Evolutionary conservation across 2,113 vertebrate genomes (phyloP), one percentile per base, ranked within the genome.

Genomic region (Hemichromis elongatus): DNA sequence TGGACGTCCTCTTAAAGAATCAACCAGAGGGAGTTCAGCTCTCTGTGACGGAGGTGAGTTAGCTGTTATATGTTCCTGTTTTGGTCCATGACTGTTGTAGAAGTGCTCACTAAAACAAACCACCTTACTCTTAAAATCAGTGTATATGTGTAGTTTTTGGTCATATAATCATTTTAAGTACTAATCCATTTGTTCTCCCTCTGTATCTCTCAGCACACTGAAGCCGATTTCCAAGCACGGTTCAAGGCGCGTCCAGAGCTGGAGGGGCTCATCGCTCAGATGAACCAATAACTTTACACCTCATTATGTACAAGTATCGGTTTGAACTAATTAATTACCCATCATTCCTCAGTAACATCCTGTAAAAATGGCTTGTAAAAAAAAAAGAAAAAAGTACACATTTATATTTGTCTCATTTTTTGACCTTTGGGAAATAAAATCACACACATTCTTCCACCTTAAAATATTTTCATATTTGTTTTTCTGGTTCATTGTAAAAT

Each of bases 1-100:
- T 99, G 93, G 98, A 99, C 21, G 85, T 97, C 19, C 88, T 99
- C 18, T 92, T 98, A 61, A 97, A 94, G 37, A 98, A 94, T 88
- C 98, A 98, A 88, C 98, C 98, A 0, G 98, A 99, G 86, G 98
- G 98, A 55, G 96, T 99, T 37, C 93, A 96, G 16, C 93, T 99
- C 8, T 86, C 94, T 8, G 82, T 99, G 61, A 97, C 94, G 28
- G 96, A 97, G 98, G 98, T 98, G 89, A 30, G 93, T 56, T 0
- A 6, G 4, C 6, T 5, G 3, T 55, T 35, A 54, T 9, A 3
- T 13, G 7, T 30, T n/a, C 7, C 7, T 19, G 9, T 9, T 59
- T 80, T 57, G 4, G 14, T 33, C 18, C 18, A 11, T 19, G n/a
- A 7, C 2, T 16, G 21, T 35, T 61, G 57, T 12, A 6, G 2